Evolutionary conservation across 2,113 vertebrate species (phyloP), one percentile per base, ranked within the genome.

Genomic region (Bos indicus): DNA sequence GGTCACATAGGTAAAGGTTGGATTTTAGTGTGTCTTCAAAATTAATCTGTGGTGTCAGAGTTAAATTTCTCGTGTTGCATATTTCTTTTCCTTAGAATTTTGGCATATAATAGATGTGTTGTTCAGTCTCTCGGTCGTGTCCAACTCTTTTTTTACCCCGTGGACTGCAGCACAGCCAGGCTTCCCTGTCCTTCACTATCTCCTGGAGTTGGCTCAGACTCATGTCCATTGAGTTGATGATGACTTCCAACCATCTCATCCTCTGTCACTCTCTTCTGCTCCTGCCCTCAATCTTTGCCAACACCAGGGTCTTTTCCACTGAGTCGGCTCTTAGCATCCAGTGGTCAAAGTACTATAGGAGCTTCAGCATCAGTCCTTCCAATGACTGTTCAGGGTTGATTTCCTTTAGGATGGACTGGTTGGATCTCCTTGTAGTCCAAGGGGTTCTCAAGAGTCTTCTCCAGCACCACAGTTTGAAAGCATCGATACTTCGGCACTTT

Each of bases 21-120:
- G n/a, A 62, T 93, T 91, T 91, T 86, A 83, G 87, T 54, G 8
- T 71, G 11, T 84, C 36, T 93, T 96, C 83, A 56, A 87, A 94
- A 87, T 81, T 82, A 46, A 95, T 67, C 30, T 92, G 3, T 57
- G 54, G 26, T 88, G 11, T 97, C 33, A 94, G 4, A 57, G 33
- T 54, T 48, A 57, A 74, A 74, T 89, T 91, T 81, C 52, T 96
- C 5, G 5, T 92, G 33, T 56, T 91, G 23, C 54, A 6, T 78
- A 71, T 78, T 84, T 51, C 60, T 80, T 95, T 84, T 71, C 64
- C n/a, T 80, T 81, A 40, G 6, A 21, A 30, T 94, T 82, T 67
- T 81, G 78, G 11, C 21, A 62, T 74, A 30, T 86, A 17, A 36
- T 12, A n/a, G 5, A 60, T 40, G n/a, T n/a, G 26, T 26, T 43